A percentile compares a stretch with the other conserved stretches of the same genome.
Evolutionary conservation across 2,113 vertebrate species (phyloP).

Genomic region (Cepphus grylle): DNA sequence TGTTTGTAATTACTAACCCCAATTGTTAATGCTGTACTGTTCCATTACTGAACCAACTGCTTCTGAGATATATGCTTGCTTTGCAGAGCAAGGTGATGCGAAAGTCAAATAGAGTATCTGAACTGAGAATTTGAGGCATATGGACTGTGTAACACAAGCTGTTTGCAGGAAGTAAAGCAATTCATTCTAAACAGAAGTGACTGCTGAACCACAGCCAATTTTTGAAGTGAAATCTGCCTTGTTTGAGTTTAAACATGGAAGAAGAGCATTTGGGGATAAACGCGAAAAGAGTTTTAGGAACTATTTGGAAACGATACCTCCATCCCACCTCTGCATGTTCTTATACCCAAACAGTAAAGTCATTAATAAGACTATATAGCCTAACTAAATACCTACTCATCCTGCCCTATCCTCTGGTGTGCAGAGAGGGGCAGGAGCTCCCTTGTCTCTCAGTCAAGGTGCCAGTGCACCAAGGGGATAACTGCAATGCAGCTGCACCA

Average conservation of each 20-base stretch:
- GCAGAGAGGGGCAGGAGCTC: neutral
- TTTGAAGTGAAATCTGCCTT: neutral
- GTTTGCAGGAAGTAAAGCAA: neutral
- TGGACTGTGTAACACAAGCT: neutral
- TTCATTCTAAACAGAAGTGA: neutral
- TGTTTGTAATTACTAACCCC: neutral
- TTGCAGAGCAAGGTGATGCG: neutral
- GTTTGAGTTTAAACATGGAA: neutral
- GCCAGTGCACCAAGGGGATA: neutral
- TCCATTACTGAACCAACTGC: neutral
- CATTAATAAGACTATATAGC: neutral
- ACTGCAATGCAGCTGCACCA: neutral
- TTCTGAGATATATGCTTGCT: neutral
- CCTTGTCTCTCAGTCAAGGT: neutral
- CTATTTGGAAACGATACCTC: neutral
- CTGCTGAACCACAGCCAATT: neutral
- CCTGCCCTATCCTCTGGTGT: neutral
- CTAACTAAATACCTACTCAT: neutral
- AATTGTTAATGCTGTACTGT: neutral
- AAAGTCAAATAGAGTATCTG: neutral
- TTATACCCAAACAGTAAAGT: neutral
- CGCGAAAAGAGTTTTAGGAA: neutral
- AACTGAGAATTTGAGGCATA: neutral
- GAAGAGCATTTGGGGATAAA: neutral
- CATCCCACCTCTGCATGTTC: neutral